Base-by-base conservation (phyloP, 2,888 invertebrate species). In the Gymnocheta viridis region DNA sequence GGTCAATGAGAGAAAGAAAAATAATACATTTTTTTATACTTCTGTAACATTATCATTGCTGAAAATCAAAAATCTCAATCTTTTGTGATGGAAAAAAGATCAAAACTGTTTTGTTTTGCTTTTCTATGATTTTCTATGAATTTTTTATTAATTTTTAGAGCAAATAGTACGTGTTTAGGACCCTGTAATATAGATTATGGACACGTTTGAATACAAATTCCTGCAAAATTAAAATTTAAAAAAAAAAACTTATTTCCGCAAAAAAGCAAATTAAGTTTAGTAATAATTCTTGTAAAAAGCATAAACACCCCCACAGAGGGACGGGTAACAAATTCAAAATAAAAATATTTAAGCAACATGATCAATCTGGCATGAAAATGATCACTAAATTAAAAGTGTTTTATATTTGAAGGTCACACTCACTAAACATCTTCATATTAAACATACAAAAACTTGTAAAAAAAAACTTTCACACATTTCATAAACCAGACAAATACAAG, bases 11-110 rank as follows among this genome's bases (percentile, higher is more conserved):
- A n/a, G 76, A 70, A 70, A 56, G 72, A 72, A 73, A 74, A 76
- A 74, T 56, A 76, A 82, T 70, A 69, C 41, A 54, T 12, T 69
- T 69, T 76, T 35, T 62, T 74, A 17, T 14, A 1, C 67, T 73
- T 56, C 44, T 83, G 83, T 83, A 83, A 83, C 79, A 81, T 67
- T 84, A 84, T 84, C 84, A 56, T 4, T 69, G 81, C 54, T 73
- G 72, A 67, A 84, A 81, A 84, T 84, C 84, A 79, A 81, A 81
- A 84, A 84, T 81, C 81, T 84, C 77, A 81, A 84, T 84, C 81
- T 84, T 84, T 84, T 79, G 79, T 72, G 41, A 60, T 56, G 51
- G 17, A 56, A 44, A 44, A 54, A 51, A 62, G 5, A 1, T n/a
- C 1, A 32, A 47, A 38, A 54, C 12, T 54, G 44, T 56, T 32